Evolutionary conservation across 2,797 vertebrate species (phyloP), one percentile per base, ranked within the genome.

Genomic region (Pangasius macronema): DNA sequence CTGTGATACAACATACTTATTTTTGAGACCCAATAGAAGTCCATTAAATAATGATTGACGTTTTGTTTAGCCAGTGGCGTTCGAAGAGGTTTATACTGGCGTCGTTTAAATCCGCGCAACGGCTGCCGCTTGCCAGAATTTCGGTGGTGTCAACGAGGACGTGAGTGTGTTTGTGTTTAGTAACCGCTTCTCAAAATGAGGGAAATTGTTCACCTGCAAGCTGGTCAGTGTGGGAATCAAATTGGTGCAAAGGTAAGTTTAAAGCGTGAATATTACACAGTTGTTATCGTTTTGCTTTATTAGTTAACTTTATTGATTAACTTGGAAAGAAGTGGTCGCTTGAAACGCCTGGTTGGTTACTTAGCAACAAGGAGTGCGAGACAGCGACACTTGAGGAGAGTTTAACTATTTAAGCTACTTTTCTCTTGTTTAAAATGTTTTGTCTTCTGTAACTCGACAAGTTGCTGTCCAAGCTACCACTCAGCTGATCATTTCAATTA

Each of bases 181-280:
- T 16, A 22, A 68, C 1, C 49, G 0, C 0, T 72, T 89, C 22
- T 22, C 10, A 91, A 81, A 87, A 96, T 96, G 95, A 95, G 95
- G 87, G 95, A 96, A 86, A 96, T 96, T 76, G 95, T 95, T 85
- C 95, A 96, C 82, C 90, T 96, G 87, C 95, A 96, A 89, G 95
- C 95, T 86, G 95, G 95, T 49, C 95, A 95, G 77, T 96, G 95
- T 91, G 95, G 95, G 53, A 95, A 96, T 91, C 95, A 96, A 89
- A 96, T 96, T 84, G 95, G 95, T 72, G 95, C 95, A 22, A 96
- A 95, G 93, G 95, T 95, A 72, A 82, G 93, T 92, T 84, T n/a
- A 65, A 36, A 46, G 4, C 9, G 5, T 30, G 27, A 67, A 46
- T 20, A 22, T 79, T 36, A 20, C 1, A 22, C 3, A 30, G 20